Base-by-base conservation (phyloP, 2,888 invertebrate species). In the Scotopteryx bipunctaria region DNA sequence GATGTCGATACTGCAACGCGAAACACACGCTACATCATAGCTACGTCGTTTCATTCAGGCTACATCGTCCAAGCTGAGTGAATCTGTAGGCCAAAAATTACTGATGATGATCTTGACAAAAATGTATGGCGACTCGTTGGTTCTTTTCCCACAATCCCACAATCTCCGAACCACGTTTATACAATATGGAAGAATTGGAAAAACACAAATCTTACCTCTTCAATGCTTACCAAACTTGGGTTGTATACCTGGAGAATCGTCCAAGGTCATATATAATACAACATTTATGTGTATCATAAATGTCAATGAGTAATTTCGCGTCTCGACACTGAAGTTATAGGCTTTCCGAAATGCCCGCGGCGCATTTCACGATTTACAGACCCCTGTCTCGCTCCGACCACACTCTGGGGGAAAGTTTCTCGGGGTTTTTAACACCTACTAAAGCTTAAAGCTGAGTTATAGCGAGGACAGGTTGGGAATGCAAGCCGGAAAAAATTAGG, bases 381-480 rank as follows among this genome's bases (percentile, higher is more conserved):
- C 59, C 37, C 27, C 15, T 17, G 11, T 21, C 37, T 46, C 31
- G 35, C 46, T 57, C 31, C 41, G 31, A 48, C 46, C 52, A 45
- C 52, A 51, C 42, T 38, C 47, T 42, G n/a, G 17, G 41, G 15
- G 17, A 55, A 58, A 57, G 32, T 55, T 59, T 54, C 36, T 38
- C 9, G 52, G 53, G 52, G 47, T 47, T 58, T 60, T 63, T 60
- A 59, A 60, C 56, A 59, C 53, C 58, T 48, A 58, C 47, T 57
- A 51, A 51, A 58, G 62, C 56, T 57, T 53, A 58, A 52, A 45
- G 52, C 32, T 58, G 51, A 63, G 49, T 55, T 58, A 60, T 58
- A 46, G 51, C 42, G 29, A 25, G 45, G 29, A 42, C 51, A 56
- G 47, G 48, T 45, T 41, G 37, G 2, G 55, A 56, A 52, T 56